A percentile compares a stretch with the other conserved stretches of the same genome.
phyloP scores from a whole-genome alignment of 2,797 vertebrate species.

The Erithacus rubecula region DNA sequence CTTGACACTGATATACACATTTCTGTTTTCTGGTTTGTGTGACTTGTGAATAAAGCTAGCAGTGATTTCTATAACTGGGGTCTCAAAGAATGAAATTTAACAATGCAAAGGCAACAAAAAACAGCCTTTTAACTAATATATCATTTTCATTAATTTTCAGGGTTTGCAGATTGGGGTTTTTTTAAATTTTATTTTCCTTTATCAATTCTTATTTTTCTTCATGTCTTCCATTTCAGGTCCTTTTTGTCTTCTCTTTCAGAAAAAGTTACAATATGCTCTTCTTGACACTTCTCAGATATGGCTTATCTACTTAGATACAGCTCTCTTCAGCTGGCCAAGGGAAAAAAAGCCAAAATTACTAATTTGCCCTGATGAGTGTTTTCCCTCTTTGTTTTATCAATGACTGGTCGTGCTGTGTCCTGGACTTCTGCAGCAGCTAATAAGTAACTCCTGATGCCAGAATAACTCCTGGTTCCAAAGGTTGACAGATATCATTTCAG shows the following conservation, averaged over 20 bases:
- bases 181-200: not conserved
- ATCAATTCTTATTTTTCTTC: not conserved
- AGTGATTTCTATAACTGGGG: not conserved
- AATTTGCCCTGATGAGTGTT: slow-evolving; percentile 10
- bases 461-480: slow-evolving; percentile 20
- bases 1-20: not conserved
- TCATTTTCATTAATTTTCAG: not conserved
- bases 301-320: not conserved
- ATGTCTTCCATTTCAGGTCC: not conserved
- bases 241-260: not conserved
- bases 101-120: not conserved
- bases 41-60: not conserved
- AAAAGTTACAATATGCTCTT: not conserved
- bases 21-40: not conserved
- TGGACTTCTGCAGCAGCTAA: slow-evolving; percentile 35
- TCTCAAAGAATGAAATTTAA: not conserved
- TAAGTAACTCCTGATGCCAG: slow-evolving; percentile 21
- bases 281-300: not conserved
- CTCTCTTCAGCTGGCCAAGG: not conserved
- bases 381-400: not conserved
- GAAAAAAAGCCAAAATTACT: not conserved
- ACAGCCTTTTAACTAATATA: not conserved
- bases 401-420: not conserved
- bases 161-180: accelerated
- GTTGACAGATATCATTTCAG: not conserved